phyloP scores from a whole-genome alignment of 2,888 invertebrate species.

The Dicycla oo region DNA sequence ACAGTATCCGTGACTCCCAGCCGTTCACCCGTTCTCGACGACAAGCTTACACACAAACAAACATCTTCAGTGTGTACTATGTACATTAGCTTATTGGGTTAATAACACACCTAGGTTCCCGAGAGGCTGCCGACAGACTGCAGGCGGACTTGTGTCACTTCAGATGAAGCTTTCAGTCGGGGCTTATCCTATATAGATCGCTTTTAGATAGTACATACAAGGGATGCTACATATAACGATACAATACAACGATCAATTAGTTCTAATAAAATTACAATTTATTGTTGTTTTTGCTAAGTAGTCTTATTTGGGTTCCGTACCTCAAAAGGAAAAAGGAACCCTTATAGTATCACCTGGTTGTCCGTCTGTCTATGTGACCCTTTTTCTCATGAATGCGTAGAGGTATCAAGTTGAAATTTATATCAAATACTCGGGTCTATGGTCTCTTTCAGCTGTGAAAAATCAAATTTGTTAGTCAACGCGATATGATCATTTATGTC shows the following conservation, averaged over 20 bases:
- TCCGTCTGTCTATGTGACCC: too few relatives aligned
- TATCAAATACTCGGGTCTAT: too few relatives aligned
- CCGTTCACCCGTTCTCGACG: constrained; percentile 21
- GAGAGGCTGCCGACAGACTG: background rate
- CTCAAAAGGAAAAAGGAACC: too few relatives aligned
- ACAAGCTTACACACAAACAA: constrained; percentile 54
- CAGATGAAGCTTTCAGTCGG: background rate
- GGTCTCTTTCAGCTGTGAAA: too few relatives aligned
- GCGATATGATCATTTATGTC: too few relatives aligned
- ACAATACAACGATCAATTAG: background rate
- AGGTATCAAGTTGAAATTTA: too few relatives aligned
- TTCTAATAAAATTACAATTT: background rate
- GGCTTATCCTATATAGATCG: background rate
- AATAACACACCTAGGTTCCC: constrained; percentile 35
- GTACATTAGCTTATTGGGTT: constrained; percentile 36
- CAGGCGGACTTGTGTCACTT: constrained; percentile 8
- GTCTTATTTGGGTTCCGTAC: too few relatives aligned
- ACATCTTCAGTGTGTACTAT: constrained; percentile 33
- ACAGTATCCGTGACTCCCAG: constrained; percentile 43
- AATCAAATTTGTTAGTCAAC: too few relatives aligned
- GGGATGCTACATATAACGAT: too few relatives aligned
- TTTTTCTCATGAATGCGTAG: too few relatives aligned
- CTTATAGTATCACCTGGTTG: too few relatives aligned
- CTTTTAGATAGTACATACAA: background rate
- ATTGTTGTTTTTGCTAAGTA: background rate